Percentiles rank a stretch among this genome's conserved stretches.
phyloP scores from a whole-genome alignment of 1,140 invertebrate species.

The Drosophila bocki region DNA sequence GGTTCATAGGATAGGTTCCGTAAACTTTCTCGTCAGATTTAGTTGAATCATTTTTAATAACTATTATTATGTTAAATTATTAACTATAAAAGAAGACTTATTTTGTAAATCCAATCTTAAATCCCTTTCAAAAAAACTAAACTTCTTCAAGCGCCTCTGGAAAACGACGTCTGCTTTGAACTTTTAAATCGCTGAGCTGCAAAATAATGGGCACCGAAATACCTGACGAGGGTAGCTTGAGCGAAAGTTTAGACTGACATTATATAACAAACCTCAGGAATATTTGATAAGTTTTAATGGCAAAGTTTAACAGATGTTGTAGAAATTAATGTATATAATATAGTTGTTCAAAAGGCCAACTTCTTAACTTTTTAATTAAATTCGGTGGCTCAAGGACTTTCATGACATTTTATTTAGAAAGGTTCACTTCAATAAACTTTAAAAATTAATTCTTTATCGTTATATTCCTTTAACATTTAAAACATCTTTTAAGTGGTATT shows the following conservation, averaged over 20 bases:
- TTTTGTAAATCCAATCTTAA: no score
- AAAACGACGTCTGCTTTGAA: conserved; percentile 32
- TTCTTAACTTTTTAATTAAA: not conserved
- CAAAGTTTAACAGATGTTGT: not conserved
- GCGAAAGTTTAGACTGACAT: not conserved
- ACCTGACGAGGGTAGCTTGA: conserved; percentile 58
- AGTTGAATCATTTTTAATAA: no score
- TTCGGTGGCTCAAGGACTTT: no score
- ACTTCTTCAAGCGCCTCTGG: conserved; percentile 2
- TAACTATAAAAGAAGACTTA: no score
- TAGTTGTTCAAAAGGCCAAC: not conserved
- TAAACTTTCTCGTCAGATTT: no score
- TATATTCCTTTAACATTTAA: not conserved
- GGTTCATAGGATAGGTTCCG: no score
- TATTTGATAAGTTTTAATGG: not conserved
- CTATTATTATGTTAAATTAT: no score
- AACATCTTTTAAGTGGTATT: not conserved
- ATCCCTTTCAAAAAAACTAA: not conserved
- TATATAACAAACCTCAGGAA: not conserved
- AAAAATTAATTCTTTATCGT: not conserved
- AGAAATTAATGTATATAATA: not conserved
- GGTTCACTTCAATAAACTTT: not conserved
- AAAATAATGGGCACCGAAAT: conserved; percentile 60
- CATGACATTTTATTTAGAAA: not conserved
- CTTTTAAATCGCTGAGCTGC: conserved; percentile 62